These are phyloP conservation scores for Idaea dimidiata DNA, from an alignment of 2,888 invertebrate genomes.

Conservation along the genomic window DNA sequence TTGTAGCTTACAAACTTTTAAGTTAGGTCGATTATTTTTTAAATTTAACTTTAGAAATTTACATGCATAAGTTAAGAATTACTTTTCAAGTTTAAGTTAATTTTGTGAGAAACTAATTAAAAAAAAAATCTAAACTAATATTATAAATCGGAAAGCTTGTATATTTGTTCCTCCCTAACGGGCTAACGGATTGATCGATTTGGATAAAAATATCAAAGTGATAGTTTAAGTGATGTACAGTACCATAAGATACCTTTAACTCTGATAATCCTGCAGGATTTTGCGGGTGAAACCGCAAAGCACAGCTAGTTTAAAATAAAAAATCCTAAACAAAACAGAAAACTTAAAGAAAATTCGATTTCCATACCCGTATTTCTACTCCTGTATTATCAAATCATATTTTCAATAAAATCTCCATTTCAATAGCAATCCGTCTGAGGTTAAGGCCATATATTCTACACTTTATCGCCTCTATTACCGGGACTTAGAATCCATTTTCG, in stretches of 20 bases:
- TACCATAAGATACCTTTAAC: no score
- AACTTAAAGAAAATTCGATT: constrained; percentile 3
- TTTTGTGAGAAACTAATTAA: no score
- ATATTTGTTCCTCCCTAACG: no score
- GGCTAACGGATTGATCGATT: no score
- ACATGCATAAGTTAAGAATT: not conserved
- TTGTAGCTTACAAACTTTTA: not conserved
- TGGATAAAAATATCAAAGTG: no score
- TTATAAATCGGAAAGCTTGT: no score
- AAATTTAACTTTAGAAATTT: not conserved
- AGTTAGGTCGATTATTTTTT: not conserved
- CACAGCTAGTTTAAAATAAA: no score
- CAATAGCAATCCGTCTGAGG: constrained; percentile 34
- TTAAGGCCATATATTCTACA: constrained; percentile 19
- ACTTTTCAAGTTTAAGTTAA: not conserved
- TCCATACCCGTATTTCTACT: constrained; percentile 26
- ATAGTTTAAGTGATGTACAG: no score
- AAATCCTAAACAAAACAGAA: not conserved
- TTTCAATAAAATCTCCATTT: constrained; percentile 54
- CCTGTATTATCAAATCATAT: constrained; percentile 43
- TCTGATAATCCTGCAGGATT: no score
- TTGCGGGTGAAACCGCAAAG: no score
- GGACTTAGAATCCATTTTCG: constrained; percentile 31
- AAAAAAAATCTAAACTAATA: no score
- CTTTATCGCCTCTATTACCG: constrained; percentile 21